Evolutionary conservation across 2,797 vertebrate species (phyloP), one percentile per base, ranked within the genome.

Genomic region (Denticeps clupeoides): DNA sequence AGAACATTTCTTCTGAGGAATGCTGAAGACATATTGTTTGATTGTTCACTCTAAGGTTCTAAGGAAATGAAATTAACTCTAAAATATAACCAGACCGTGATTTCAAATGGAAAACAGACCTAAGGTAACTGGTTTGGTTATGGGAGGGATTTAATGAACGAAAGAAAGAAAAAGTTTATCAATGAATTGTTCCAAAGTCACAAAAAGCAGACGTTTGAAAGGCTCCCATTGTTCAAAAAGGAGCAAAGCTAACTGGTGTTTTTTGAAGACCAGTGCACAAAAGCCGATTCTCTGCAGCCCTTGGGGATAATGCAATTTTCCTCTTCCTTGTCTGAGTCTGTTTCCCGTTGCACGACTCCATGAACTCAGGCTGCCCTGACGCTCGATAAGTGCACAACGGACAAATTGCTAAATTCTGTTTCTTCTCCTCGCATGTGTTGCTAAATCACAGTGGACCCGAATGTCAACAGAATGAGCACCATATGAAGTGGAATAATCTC

Each of bases 311-410:
- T 54, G 40, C 49, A 56, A 60, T 69, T 63, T 51, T 45, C 24
- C 38, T 41, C 40, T 45, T 35, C 45, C 44, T 53, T 51, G 28
- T 49, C 41, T 4, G 32, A 53, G 62, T 62, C 69, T 65, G 62
- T 45, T 65, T 68, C 62, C 58, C 59, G 59, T 62, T 70, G 56
- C 48, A 58, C 56, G 61, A 54, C 41, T 12, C 49, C 9, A 41
- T 69, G 67, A 74, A 68, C 64, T 64, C 49, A 18, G 18, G 31
- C 55, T 66, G 55, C 53, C 62, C 62, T 53, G 33, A 33, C 42
- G 31, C 60, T 42, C 46, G 58, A 45, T 51, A 63, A 63, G 41
- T 24, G 45, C 47, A 45, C 45, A 24, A 59, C 41, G 48, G 48
- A 66, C 38, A 13, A 43, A 56, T 67, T 61, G 54, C 58, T 43